These are phyloP conservation scores for Scrobipalpa costella DNA, from an alignment of 2,888 invertebrate genomes.

Conservation along the genomic window DNA sequence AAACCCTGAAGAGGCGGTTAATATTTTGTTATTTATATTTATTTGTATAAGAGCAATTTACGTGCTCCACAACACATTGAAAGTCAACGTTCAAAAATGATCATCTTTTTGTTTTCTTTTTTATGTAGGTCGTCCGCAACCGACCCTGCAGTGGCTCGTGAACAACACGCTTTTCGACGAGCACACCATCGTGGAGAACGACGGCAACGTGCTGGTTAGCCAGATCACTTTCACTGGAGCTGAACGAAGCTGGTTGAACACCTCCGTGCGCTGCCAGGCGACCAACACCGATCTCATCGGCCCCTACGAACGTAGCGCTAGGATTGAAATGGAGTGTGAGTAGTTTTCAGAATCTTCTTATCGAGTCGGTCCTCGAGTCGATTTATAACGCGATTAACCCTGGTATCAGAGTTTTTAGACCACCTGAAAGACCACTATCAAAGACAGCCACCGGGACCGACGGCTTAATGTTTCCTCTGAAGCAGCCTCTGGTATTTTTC, in stretches of 20 bases:
- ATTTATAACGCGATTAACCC: no score
- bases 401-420: no score
- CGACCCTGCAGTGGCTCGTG: conserved; percentile 89
- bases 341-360: neutral
- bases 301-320: conserved; percentile 89
- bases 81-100: no score
- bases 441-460: neutral
- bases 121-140: conserved; percentile 86
- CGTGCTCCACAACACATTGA: no score
- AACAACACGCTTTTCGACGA: conserved; percentile 87
- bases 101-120: no score
- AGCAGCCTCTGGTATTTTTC: no score
- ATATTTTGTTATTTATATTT: no score
- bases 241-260: conserved; percentile 88
- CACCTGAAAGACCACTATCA: no score
- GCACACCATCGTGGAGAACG: conserved; percentile 84
- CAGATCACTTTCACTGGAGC: conserved; percentile 87
- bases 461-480: neutral
- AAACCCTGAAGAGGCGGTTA: no score
- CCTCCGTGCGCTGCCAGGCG: conserved; percentile 91
- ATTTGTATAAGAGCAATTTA: no score
- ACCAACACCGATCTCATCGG: conserved; percentile 90
- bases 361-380: no score
- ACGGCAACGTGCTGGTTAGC: conserved; percentile 87
- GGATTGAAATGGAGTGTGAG: conserved; percentile 92